Evolutionary conservation across 2,797 vertebrate genomes (phyloP).

Genomic region (Glyptemys insculpta): DNA sequence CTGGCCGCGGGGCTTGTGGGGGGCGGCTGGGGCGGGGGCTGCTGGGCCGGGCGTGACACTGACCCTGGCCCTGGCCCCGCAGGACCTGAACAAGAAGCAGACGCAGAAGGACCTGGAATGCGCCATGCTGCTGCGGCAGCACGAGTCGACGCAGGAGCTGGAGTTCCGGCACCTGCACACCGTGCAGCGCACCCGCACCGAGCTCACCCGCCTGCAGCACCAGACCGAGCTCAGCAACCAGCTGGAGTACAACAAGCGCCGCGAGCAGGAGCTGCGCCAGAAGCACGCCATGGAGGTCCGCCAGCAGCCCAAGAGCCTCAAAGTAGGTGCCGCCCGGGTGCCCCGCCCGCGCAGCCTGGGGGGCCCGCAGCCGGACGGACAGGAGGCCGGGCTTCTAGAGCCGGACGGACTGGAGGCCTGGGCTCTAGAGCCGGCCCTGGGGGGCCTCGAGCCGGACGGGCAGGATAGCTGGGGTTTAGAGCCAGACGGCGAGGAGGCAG

Average conservation of each 20-base stretch:
- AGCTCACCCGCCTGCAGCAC: constrained; percentile 94
- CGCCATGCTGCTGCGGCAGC: constrained; percentile 92
- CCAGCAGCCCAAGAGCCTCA: constrained; percentile 96
- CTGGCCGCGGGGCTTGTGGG: no score
- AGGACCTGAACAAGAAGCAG: constrained; percentile 97
- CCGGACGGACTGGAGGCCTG: not conserved
- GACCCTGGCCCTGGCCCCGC: not conserved
- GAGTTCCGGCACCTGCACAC: constrained; percentile 91
- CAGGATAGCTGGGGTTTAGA: not conserved
- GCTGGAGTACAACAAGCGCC: constrained; percentile 95
- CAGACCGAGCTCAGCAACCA: constrained; percentile 96
- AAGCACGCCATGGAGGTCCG: constrained; percentile 94
- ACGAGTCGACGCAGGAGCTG: constrained; percentile 93
- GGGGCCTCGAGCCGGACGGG: not conserved
- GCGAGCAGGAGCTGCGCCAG: constrained; percentile 93
- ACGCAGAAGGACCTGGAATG: constrained; percentile 95
- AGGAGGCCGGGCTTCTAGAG: constrained; percentile 34
- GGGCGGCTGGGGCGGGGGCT: not conserved
- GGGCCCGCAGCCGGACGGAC: constrained; percentile 7
- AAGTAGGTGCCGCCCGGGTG: constrained; percentile 88
- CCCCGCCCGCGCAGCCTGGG: not conserved
- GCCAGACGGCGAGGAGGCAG: not conserved
- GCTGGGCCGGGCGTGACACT: not conserved
- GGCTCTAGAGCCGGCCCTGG: not conserved
- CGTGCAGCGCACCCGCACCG: constrained; percentile 91